phyloP scores from a whole-genome alignment of 2,797 vertebrate genomes.

The Corythornis leucogaster region DNA sequence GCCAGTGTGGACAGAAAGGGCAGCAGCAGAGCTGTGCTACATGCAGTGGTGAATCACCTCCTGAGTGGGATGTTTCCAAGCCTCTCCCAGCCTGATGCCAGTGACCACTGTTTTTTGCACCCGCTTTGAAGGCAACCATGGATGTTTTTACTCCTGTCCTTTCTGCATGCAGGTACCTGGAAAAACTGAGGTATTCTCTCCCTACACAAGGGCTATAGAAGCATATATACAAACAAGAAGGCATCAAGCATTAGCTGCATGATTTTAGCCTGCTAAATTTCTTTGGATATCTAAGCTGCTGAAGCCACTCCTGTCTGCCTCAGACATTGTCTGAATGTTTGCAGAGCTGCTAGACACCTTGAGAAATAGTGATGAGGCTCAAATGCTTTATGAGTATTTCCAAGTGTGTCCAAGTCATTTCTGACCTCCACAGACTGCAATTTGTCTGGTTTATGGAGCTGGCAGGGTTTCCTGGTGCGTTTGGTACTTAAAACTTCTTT shows the following conservation, averaged over 20 bases:
- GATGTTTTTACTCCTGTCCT: not conserved
- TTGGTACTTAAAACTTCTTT: not conserved
- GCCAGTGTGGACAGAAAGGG: not conserved
- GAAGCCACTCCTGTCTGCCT: conserved; percentile 13
- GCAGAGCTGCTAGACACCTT: conserved; percentile 23
- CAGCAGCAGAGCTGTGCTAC: not conserved
- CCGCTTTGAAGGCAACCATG: not conserved
- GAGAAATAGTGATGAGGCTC: not conserved
- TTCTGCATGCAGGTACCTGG: not conserved
- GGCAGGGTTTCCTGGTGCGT: not conserved
- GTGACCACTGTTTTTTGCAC: not conserved
- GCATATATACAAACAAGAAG: not conserved
- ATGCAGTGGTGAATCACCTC: not conserved
- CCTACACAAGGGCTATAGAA: not conserved
- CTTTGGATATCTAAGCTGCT: not conserved
- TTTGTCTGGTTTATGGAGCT: not conserved
- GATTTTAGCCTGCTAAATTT: not conserved
- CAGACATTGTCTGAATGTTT: not conserved
- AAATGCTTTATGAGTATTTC: not conserved
- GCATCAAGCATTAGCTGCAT: rapidly evolving
- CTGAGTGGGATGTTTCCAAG: not conserved
- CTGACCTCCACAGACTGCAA: conserved; percentile 7
- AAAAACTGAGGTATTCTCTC: not conserved
- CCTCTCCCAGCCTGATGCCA: not conserved
- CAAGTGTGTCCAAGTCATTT: conserved; percentile 11